Conservation (phyloP, 1,140 invertebrate species). For the Eciton burchellii region DNA sequence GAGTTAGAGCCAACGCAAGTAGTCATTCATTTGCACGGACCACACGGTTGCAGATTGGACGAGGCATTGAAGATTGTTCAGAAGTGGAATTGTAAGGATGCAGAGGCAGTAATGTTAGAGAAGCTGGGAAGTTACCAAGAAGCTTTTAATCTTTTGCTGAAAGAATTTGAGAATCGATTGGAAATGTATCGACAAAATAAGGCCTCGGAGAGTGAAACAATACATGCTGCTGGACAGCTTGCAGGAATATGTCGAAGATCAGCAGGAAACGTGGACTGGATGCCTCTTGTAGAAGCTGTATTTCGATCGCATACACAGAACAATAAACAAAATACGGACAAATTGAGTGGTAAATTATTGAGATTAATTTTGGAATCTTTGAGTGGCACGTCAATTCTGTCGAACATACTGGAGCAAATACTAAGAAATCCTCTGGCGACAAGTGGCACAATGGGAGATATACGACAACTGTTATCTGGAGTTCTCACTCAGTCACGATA, state of each 20-base stretch:
- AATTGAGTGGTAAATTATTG: conserved; percentile 80
- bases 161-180: conserved; percentile 76
- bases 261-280: conserved; percentile 83
- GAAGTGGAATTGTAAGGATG: conserved; percentile 79
- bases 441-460: conserved; percentile 84
- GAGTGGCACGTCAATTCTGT: conserved; percentile 83
- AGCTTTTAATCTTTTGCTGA: conserved; percentile 81
- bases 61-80: conserved; percentile 81
- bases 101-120: conserved; percentile 82
- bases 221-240: conserved; percentile 77
- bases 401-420: conserved; percentile 83
- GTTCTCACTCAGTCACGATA: conserved; percentile 83
- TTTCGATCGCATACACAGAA: conserved; percentile 77
- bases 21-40: conserved; percentile 78
- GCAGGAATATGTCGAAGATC: conserved; percentile 82
- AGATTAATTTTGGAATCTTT: conserved; percentile 82
- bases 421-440: conserved; percentile 84
- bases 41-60: conserved; percentile 81
- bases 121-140: conserved; percentile 83
- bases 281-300: conserved; percentile 82
- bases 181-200: conserved; percentile 70
- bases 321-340: conserved; percentile 76
- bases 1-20: conserved; percentile 86
- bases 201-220: conserved; percentile 74
- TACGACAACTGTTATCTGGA: conserved; percentile 81